Evolutionary conservation across 2,113 vertebrate genomes (phyloP), one percentile per base, ranked within the genome.

Genomic region (Acrocephalus kingi): DNA sequence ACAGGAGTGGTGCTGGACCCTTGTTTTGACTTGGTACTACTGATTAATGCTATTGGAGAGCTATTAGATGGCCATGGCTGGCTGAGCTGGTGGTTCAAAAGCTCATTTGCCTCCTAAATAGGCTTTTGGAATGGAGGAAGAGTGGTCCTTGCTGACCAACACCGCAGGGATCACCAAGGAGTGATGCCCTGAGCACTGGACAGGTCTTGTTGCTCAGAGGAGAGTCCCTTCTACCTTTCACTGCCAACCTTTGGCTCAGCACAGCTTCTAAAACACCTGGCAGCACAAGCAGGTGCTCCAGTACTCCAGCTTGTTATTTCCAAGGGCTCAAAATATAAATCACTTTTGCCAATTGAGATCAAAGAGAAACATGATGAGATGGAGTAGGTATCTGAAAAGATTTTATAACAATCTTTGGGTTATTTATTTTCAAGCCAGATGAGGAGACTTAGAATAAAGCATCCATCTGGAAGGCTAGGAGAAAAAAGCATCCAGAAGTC

Each of bases 191-290:
- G 58, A 33, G 13, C 28, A 1, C 48, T 59, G 66, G 66, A 35
- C 1, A 1, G 17, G 2, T 3, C 12, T 63, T 21, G 22, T 6
- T 62, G 48, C 37, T 13, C 2, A 5, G 37, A 71, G 21, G 0
- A 2, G 9, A 23, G 23, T 9, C 54, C 23, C 7, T 16, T 13
- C 59, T 23, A 35, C 45, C 24, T 61, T 37, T 43, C 31, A 23
- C 37, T 24, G 27, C 21, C 13, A 16, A 19, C 30, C 62, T 41
- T 66, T 21, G 43, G 35, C n/a, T 48, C 35, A 71, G 75, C 21
- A 37, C 20, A 49, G 31, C 25, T 61, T 37, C 46, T 37, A 7
- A 80, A 73, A 54, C 23, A 52, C 18, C 52, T 56, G 55, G 61
- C 61, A 87, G 51, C 33, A 51, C 3, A 39, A 52, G 46, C 43